Evolutionary conservation across 2,113 vertebrate species (phyloP), one percentile per base, ranked within the genome.

Genomic region (Melanerpes aurifrons): DNA sequence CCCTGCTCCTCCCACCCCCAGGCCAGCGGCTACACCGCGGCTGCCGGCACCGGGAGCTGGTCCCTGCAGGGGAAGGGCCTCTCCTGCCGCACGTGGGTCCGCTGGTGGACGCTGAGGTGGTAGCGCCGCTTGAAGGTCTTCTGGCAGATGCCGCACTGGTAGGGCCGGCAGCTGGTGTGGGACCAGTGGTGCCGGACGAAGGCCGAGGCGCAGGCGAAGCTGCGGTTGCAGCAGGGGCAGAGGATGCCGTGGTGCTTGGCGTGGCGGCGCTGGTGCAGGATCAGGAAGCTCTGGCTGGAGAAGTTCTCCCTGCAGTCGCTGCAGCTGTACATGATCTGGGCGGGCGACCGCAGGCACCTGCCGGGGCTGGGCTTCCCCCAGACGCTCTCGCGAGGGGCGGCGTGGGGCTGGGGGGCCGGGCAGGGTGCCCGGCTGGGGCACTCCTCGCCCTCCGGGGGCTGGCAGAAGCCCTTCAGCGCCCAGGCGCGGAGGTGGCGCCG

Each of bases 1-100:
- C 45, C 35, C 43, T 7, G 11, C 10, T 43, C 63, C 16, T n/a
- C 57, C 57, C 57, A 18, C 57, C 18, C 31, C 31, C 18, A 7
- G 16, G 12, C 19, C 10, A 1, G 1, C 0, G 8, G 10, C 35
- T n/a, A 69, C 10, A 78, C 1, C 0, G 74, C 66, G 0, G 28
- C 45, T 0, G 6, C 28, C 0, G 19, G 8, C 2, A 68, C 0
- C 0, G 86, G 45, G 31, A 14, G 37, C 1, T 7, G 45, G 2
- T 53, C 6, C 19, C 31, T 0, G 1, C 35, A 12, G 73, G 29
- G 0, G 57, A 29, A 74, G 0, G 6, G 29, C 35, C 1, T 17
- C 15, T 70, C 15, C 84, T 58, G 78, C 22, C 40, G 18, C 53
- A 40, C 0, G n/a, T 89, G 92, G 43, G 2, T 29, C 48, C 32